Evolutionary conservation across 2,113 vertebrate genomes (phyloP), one percentile per base, ranked within the genome.

Genomic region (Tychaedon coryphoeus): DNA sequence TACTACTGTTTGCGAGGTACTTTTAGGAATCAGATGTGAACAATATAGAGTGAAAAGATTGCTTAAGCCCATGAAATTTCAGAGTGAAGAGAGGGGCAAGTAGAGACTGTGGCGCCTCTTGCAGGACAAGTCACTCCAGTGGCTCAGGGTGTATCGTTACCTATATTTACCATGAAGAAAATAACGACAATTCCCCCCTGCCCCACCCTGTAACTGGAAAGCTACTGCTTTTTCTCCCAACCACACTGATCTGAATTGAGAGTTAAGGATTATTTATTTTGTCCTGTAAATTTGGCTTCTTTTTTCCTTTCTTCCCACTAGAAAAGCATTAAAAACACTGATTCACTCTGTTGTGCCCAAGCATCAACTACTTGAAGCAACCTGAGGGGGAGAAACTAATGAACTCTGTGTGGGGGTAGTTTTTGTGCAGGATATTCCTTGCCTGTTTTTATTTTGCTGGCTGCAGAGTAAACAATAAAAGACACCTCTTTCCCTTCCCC

Each of bases 361-460:
- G 38, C 51, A 67, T 60, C 76, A 77, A 48, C 65, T 88, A 47
- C 40, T 70, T 60, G 38, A 86, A 77, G 64, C 34, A 92, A 90
- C 56, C 24, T 8, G 43, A 90, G 85, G 88, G 78, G 84, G 72
- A 73, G 82, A 65, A 90, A 62, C 22, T n/a, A 56, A 56, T 81
- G 56, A 93, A 69, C 19, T 28, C 28, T 60, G 36, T 50, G 61
- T 48, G 58, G 7, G 64, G 45, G 58, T 61, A 73, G 60, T 7
- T 54, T 83, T 83, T 71, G 19, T 60, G 38, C 45, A 31, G 50
- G 45, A 2, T 90, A 83, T 86, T 84, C 36, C 75, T 79, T 86
- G 66, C 29, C 47, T 90, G 34, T 86, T 70, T 93, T 80, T 90
- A 19, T 96, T 93, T 95, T 90, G 34, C 43, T 92, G 42, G 33